Conservation (phyloP, 2,888 invertebrate genomes). For the Plagiodera versicolora region DNA sequence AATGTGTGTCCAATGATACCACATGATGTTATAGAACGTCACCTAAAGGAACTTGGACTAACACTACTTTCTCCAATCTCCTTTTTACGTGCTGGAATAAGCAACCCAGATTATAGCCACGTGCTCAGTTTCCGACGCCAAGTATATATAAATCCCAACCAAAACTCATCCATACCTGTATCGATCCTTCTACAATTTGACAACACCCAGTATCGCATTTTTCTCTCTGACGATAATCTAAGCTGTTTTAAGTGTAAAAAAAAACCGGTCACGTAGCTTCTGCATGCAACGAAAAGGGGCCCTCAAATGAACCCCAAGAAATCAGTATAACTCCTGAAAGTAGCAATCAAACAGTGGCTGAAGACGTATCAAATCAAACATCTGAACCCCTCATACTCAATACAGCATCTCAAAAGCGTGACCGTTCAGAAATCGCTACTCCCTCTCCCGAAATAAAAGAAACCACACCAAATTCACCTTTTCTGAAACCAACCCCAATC, state of each 20-base stretch:
- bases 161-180: neutral
- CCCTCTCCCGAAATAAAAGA: no score
- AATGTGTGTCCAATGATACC: neutral
- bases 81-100: neutral
- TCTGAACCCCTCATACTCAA: no score
- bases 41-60: neutral
- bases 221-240: neutral
- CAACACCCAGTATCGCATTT: neutral
- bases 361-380: no score
- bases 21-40: neutral
- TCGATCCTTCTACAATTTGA: neutral
- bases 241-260: slow-evolving; percentile 1
- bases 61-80: neutral
- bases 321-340: no score
- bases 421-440: no score
- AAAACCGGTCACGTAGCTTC: neutral
- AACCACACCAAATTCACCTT: no score
- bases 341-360: no score
- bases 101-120: neutral
- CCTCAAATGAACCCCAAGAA: neutral
- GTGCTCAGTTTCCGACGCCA: neutral
- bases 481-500: no score
- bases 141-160: no score
- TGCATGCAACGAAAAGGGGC: neutral
- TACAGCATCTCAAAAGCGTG: no score